phyloP scores from a whole-genome alignment of 1,140 invertebrate species.

The Lepidurus couesii region DNA sequence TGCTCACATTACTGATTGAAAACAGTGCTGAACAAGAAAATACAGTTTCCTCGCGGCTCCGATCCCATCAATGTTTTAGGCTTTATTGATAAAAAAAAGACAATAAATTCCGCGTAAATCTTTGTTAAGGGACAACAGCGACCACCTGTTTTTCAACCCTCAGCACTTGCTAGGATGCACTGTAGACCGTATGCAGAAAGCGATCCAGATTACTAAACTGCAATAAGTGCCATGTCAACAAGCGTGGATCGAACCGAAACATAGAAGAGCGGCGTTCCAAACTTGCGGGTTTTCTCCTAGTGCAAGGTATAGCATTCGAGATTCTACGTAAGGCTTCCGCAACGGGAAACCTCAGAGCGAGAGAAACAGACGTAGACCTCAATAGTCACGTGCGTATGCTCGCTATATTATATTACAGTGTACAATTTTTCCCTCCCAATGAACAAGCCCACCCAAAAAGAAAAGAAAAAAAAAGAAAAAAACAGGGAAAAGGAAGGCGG shows the following conservation, averaged over 20 bases:
- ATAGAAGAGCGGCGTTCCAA: background rate
- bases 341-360: background rate
- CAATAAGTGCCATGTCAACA: background rate
- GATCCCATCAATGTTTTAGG: no score
- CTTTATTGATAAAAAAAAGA: no score
- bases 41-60: background rate
- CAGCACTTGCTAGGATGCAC: background rate
- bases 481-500: background rate
- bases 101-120: no score
- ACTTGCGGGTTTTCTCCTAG: background rate
- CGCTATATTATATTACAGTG: background rate
- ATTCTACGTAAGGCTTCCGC: background rate
- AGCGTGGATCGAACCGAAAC: background rate
- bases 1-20: background rate
- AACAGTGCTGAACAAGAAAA: background rate
- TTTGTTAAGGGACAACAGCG: no score
- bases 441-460: background rate
- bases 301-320: background rate
- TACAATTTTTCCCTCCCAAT: background rate
- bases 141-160: background rate
- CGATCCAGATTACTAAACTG: background rate
- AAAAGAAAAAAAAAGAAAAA: background rate
- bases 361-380: background rate
- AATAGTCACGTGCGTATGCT: background rate
- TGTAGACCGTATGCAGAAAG: background rate